A percentile compares a stretch with the other conserved stretches of the same genome.
These are phyloP conservation scores for Caerostris darwini DNA, from an alignment of 1,140 invertebrate genomes.

Conservation along the genomic window DNA sequence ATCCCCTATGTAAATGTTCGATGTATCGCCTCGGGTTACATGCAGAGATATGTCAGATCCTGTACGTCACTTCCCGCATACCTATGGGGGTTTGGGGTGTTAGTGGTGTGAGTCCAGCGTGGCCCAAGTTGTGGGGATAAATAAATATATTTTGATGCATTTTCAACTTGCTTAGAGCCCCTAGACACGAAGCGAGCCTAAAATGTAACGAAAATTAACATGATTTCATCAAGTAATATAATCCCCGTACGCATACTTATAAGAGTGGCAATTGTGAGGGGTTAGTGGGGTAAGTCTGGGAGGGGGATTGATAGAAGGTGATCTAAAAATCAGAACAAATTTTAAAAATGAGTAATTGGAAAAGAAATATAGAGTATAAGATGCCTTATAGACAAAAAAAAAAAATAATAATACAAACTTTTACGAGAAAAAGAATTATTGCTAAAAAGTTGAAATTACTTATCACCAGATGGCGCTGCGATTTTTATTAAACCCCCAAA, in stretches of 20 bases:
- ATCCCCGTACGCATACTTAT: not conserved
- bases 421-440: too few relatives aligned
- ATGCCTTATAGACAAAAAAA: too few relatives aligned
- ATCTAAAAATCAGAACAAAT: not conserved
- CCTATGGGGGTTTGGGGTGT: not conserved
- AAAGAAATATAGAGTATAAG: too few relatives aligned
- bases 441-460: too few relatives aligned
- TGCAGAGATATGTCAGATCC: conserved; percentile 26
- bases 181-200: too few relatives aligned
- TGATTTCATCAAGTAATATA: too few relatives aligned
- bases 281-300: not conserved
- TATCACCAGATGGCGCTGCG: too few relatives aligned
- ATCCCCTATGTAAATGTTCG: conserved; percentile 68
- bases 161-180: too few relatives aligned
- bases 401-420: too few relatives aligned
- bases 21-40: conserved; percentile 36
- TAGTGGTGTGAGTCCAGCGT: not conserved
- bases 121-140: not conserved
- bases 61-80: not conserved
- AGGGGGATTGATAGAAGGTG: not conserved
- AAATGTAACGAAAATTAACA: too few relatives aligned
- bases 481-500: too few relatives aligned
- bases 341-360: not conserved
- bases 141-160: too few relatives aligned
- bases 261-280: not conserved